Conservation (phyloP, 2,888 invertebrate species). For the Stegophylla sp. region DNA sequence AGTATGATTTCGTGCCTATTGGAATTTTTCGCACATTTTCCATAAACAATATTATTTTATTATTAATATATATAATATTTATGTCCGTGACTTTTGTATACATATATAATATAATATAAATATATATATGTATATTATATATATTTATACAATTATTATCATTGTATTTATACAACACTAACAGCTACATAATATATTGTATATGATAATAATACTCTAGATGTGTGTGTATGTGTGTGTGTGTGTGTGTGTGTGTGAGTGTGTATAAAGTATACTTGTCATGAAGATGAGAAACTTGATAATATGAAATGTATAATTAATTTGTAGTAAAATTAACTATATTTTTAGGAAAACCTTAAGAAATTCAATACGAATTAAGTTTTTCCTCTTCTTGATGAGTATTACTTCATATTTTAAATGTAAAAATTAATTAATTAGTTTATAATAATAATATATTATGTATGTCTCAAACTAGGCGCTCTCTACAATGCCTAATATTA, state of each 20-base stretch:
- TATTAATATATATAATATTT: not conserved
- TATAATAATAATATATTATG: not conserved
- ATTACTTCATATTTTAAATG: slow-evolving; percentile 23
- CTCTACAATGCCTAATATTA: slow-evolving; percentile 50
- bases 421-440: slow-evolving; percentile 21
- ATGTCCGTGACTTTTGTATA: not conserved
- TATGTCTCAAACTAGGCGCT: slow-evolving; percentile 34
- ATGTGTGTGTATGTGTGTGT: too few relatives aligned
- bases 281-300: slow-evolving; percentile 63
- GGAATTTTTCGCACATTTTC: slow-evolving; percentile 38
- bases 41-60: slow-evolving; percentile 8
- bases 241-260: not conserved
- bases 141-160: slow-evolving; percentile 16
- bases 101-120: not conserved
- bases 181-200: too few relatives aligned
- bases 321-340: slow-evolving; percentile 24
- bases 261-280: slow-evolving; percentile 60
- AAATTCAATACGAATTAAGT: slow-evolving; percentile 60
- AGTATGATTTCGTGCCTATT: slow-evolving; percentile 49
- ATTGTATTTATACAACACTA: not conserved
- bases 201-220: not conserved
- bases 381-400: slow-evolving; percentile 62
- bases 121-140: too few relatives aligned
- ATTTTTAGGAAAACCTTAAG: slow-evolving; percentile 22
- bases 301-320: not conserved